Conservation (phyloP, 2,113 vertebrate genomes). For the Pteropus alecto region DNA sequence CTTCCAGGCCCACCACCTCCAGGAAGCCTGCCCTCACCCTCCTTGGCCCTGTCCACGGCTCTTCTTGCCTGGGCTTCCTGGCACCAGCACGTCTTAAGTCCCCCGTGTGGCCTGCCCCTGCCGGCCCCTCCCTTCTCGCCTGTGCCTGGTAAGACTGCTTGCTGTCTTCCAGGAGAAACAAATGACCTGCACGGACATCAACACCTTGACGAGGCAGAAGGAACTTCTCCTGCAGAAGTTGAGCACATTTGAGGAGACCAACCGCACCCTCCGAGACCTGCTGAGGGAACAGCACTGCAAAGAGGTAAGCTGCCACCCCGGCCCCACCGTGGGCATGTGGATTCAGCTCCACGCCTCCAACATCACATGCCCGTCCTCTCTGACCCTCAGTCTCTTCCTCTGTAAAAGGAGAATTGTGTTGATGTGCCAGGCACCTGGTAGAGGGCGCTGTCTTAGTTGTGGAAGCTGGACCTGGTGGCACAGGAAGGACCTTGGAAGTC, state of each 20-base stretch:
- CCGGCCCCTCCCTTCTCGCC: not conserved
- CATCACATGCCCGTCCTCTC: rapidly evolving
- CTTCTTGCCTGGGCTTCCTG: not conserved
- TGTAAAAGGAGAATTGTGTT: not conserved
- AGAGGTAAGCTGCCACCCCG: slow-evolving; percentile 82
- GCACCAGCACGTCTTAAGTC: not conserved
- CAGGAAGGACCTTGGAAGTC: not conserved
- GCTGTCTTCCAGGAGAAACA: slow-evolving; percentile 84
- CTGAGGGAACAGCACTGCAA: slow-evolving; percentile 88
- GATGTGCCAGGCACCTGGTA: not conserved
- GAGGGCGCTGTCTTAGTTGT: not conserved
- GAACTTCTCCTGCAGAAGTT: slow-evolving; percentile 92
- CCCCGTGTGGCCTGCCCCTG: not conserved
- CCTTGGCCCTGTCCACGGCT: not conserved
- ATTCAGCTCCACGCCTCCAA: too few species aligned
- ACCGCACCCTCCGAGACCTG: slow-evolving; percentile 88
- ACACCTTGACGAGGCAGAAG: slow-evolving; percentile 87
- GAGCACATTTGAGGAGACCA: slow-evolving; percentile 92
- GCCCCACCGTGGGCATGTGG: rapidly evolving
- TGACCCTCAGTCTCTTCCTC: not conserved
- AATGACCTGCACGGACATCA: slow-evolving; percentile 86
- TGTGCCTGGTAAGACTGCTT: not conserved
- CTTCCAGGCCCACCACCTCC: not conserved
- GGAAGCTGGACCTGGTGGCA: not conserved
- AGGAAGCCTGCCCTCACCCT: not conserved